These are phyloP conservation scores for Spatulosminthurus flaviceps DNA, from an alignment of 2,888 invertebrate species.

Conservation along the genomic window DNA sequence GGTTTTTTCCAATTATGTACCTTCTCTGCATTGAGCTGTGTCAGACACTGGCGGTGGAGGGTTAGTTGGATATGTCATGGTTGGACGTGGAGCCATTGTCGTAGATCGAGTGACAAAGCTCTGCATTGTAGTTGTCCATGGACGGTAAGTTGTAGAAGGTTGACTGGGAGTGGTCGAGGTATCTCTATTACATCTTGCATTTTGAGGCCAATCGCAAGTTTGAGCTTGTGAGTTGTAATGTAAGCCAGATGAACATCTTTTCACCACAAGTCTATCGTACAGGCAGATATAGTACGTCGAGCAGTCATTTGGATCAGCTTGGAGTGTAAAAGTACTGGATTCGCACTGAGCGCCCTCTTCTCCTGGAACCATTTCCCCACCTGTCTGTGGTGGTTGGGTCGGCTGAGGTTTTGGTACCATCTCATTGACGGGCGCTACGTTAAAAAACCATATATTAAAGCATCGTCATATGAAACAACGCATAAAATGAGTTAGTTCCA, in stretches of 20 bases:
- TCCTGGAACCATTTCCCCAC: background rate
- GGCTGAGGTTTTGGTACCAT: too few relatives aligned
- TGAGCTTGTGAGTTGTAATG: slow-evolving; percentile 75
- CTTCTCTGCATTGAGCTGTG: background rate
- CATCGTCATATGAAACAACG: too few relatives aligned
- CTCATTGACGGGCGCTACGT: too few relatives aligned
- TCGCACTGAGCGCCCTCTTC: slow-evolving; percentile 4
- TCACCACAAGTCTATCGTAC: slow-evolving; percentile 75
- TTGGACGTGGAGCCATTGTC: slow-evolving; percentile 11
- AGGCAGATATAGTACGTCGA: slow-evolving; percentile 76
- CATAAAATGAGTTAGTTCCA: too few relatives aligned
- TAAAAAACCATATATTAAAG: too few relatives aligned
- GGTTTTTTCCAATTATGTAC: background rate
- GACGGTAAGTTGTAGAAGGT: background rate
- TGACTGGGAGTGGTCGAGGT: slow-evolving; percentile 22
- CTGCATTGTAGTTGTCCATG: slow-evolving; percentile 39
- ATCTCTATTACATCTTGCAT: slow-evolving; percentile 53
- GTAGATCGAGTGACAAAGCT: slow-evolving; percentile 20
- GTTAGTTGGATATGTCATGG: slow-evolving; percentile 21
- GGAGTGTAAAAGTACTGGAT: slow-evolving; percentile 29
- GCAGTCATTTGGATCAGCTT: slow-evolving; percentile 68
- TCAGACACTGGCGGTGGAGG: background rate
- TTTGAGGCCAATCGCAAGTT: slow-evolving; percentile 78
- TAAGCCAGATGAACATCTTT: slow-evolving; percentile 78
- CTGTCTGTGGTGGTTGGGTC: background rate